Conservation (phyloP, 2,888 invertebrate species). For the Phanerotoma sp. region DNA sequence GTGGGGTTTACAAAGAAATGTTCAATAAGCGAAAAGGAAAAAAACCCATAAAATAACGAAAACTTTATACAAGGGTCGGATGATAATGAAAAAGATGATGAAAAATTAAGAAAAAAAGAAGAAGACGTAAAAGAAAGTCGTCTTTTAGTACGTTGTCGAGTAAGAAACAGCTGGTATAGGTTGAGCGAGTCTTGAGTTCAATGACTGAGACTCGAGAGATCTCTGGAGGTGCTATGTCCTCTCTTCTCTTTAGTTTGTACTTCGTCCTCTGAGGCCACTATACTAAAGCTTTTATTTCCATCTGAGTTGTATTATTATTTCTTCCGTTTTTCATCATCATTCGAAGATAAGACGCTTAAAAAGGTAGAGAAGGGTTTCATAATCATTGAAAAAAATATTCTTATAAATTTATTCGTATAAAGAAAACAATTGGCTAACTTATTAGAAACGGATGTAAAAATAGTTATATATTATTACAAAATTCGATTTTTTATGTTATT, state of each 20-base stretch:
- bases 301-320: not conserved
- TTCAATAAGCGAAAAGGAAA: conserved; percentile 1
- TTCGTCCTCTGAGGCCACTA: not conserved
- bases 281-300: too few species aligned
- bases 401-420: too few species aligned
- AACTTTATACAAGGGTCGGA: conserved; percentile 4
- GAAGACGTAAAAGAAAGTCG: conserved; percentile 13
- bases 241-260: conserved; percentile 6
- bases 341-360: too few species aligned
- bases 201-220: conserved; percentile 49
- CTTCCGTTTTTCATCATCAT: conserved; percentile 24
- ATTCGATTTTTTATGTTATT: too few species aligned
- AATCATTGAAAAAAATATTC: too few species aligned
- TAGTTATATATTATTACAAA: too few species aligned
- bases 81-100: conserved; percentile 16
- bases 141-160: conserved; percentile 31
- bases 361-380: too few species aligned
- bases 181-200: conserved; percentile 52
- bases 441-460: too few species aligned
- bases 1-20: conserved; percentile 5
- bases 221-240: conserved; percentile 10
- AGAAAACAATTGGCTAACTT: too few species aligned
- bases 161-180: conserved; percentile 54
- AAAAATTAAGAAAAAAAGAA: conserved; percentile 21
- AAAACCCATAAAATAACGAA: too few species aligned